phyloP scores from a whole-genome alignment of 1,140 invertebrate genomes.

The Himalopsyche phryganea region DNA sequence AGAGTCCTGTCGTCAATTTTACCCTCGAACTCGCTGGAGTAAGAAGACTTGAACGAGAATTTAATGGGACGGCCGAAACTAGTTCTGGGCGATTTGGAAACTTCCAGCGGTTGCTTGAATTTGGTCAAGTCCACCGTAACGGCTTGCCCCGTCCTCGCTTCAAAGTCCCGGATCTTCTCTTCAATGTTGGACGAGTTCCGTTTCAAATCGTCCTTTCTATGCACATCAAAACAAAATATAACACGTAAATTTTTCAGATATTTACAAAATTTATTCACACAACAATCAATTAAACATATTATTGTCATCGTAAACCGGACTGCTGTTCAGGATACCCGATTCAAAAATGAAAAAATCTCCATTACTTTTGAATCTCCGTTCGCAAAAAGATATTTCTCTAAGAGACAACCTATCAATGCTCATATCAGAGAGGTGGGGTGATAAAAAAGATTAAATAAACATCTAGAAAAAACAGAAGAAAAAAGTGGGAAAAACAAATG shows the following conservation, averaged over 20 bases:
- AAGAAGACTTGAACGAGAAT: constrained; percentile 32
- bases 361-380: constrained; percentile 27
- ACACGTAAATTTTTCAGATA: not conserved
- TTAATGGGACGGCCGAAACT: constrained; percentile 32
- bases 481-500: not conserved
- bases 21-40: constrained; percentile 29
- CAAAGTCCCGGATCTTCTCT: constrained; percentile 33
- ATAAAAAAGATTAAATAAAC: not conserved
- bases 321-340: constrained; percentile 21
- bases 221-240: constrained; percentile 25
- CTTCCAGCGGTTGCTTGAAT: constrained; percentile 25
- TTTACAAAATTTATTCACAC: constrained; percentile 7
- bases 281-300: constrained; percentile 6
- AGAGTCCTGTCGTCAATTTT: constrained; percentile 32
- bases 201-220: constrained; percentile 33
- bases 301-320: constrained; percentile 19
- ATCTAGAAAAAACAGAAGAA: not conserved
- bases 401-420: not conserved
- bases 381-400: not conserved
- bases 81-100: constrained; percentile 31
- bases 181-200: constrained; percentile 33
- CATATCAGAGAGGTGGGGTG: not conserved
- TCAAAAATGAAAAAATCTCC: constrained; percentile 13
- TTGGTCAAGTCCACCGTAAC: constrained; percentile 22
- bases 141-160: constrained; percentile 21